Evolutionary conservation across 2,888 invertebrate genomes (phyloP).

Genomic region (Piscicola geometra): DNA sequence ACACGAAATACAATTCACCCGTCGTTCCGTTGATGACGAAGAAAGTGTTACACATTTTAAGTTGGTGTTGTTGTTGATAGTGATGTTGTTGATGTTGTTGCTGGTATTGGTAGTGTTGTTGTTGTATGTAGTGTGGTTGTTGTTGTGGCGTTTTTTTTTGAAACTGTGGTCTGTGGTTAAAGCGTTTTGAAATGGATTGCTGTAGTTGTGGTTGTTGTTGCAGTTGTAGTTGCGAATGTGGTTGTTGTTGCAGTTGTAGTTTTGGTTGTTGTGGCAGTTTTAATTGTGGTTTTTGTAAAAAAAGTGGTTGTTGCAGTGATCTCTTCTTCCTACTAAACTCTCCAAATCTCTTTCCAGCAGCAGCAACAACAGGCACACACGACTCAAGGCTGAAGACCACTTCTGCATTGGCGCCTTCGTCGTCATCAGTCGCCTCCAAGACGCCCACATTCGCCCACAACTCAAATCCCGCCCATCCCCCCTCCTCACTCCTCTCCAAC

Average conservation of each 20-base stretch:
- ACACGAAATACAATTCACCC: neutral
- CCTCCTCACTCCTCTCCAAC: neutral
- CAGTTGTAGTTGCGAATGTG: neutral
- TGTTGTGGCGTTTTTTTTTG: neutral
- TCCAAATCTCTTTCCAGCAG: neutral
- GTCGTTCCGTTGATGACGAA: neutral
- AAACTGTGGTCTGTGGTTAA: no score
- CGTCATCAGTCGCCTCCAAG: slow-evolving; percentile 1
- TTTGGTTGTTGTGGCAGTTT: neutral
- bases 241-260: neutral
- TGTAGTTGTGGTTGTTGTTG: neutral
- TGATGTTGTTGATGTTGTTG: slow-evolving; percentile 2
- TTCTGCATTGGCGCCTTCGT: neutral
- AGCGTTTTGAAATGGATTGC: no score
- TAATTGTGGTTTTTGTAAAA: neutral
- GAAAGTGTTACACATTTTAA: neutral
- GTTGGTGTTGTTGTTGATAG: neutral
- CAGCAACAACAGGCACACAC: neutral
- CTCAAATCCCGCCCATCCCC: neutral
- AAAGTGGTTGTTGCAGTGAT: neutral
- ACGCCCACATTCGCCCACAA: neutral
- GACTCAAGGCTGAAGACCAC: neutral
- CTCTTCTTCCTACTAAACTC: neutral
- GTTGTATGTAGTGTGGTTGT: neutral
- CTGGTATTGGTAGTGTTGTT: neutral